Evolutionary conservation across 2,113 vertebrate genomes (phyloP), one percentile per base, ranked within the genome.

Genomic region (Polypterus senegalus): DNA sequence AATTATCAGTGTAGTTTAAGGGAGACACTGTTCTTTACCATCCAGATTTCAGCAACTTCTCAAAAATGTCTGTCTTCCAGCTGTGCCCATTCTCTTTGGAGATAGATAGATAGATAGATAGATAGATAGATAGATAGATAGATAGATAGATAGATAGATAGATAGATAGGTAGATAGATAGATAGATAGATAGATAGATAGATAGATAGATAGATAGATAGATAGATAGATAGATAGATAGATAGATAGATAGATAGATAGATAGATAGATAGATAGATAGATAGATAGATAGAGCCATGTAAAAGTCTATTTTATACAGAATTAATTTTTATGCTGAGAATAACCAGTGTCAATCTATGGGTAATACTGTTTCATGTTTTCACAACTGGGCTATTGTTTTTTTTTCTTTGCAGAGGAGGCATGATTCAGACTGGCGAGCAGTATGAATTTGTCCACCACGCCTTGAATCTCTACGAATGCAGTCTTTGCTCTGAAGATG

Each of bases 401-500:
- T 6, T 6, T 69, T 47, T 72, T 59, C 47, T 66, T 74, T 72
- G 9, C 81, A 98, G 95, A 67, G 95, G 95, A 7, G 95, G 95
- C 47, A 97, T 98, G 95, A 93, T 98, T 74, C 95, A 98, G 73
- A 98, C 95, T n/a, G 91, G 86, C 0, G 92, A 98, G 78, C 95
- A 98, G 81, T 98, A 98, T 61, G 92, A 97, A 77, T 98, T 98
- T 63, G 91, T 98, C 61, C 94, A 98, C 67, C 93, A 97, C 6
- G 94, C 93, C 48, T 74, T 98, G 69, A 86, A 83, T 69, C 86
- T 96, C 46, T 96, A 89, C 45, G 91, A 94, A 75, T 83, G 87
- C 70, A 87, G 81, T 66, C 88, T 93, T 44, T 79, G 89, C 6
- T 73, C 80, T 68, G 88, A 92, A 80, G 80, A 82, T 1, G 82